Conservation (phyloP, 2,888 invertebrate genomes). For the Diarsia rubi region DNA sequence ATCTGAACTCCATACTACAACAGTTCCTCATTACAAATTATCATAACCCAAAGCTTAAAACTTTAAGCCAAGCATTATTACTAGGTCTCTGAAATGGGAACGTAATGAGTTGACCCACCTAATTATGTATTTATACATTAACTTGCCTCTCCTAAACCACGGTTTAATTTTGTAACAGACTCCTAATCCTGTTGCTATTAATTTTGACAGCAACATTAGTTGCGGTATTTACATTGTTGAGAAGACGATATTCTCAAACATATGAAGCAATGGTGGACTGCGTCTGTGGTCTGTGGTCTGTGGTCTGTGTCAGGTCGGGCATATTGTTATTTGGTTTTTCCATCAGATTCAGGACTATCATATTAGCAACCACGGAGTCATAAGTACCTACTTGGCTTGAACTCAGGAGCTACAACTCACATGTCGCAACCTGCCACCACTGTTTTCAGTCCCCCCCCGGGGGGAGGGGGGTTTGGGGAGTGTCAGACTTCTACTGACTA, state of each 20-base stretch:
- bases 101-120: neutral
- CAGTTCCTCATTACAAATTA: neutral
- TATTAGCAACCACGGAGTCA: too few species aligned
- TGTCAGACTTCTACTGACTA: too few species aligned
- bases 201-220: neutral
- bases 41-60: neutral
- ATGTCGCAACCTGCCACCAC: too few species aligned
- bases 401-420: too few species aligned
- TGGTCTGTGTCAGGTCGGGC: too few species aligned
- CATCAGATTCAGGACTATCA: too few species aligned
- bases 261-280: neutral
- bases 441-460: too few species aligned
- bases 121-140: slow-evolving; percentile 11
- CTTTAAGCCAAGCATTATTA: neutral
- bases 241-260: neutral
- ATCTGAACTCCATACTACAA: too few species aligned
- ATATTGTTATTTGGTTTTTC: too few species aligned
- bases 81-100: neutral
- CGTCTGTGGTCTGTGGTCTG: too few species aligned
- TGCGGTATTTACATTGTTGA: neutral
- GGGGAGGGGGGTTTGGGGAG: too few species aligned
- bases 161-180: neutral
- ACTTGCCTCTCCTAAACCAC: neutral
- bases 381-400: too few species aligned
- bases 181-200: neutral